phyloP scores from a whole-genome alignment of 2,888 invertebrate species.

The Phaedon cochleariae region DNA sequence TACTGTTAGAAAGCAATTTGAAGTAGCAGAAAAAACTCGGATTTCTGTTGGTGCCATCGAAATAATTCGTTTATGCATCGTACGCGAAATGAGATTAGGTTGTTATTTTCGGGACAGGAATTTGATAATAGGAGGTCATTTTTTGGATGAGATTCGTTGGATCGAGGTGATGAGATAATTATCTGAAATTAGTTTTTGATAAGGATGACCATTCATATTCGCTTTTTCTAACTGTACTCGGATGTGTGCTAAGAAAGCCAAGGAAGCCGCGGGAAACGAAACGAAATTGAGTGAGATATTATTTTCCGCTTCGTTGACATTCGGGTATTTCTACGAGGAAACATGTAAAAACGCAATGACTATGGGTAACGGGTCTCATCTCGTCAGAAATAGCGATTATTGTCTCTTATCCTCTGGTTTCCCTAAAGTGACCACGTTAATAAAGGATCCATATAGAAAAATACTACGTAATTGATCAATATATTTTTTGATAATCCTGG shows the following conservation, averaged over 20 bases:
- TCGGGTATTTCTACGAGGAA: background rate
- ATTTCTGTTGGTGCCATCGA: slow-evolving; percentile 35
- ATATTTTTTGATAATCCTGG: too few relatives aligned
- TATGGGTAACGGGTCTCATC: background rate
- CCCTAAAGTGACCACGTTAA: too few relatives aligned
- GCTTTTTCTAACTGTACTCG: background rate
- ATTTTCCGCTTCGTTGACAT: background rate
- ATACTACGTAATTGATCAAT: too few relatives aligned
- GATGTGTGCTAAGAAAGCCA: background rate
- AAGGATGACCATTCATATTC: background rate
- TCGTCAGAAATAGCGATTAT: too few relatives aligned
- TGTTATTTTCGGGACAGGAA: slow-evolving; percentile 17
- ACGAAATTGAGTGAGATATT: slow-evolving; percentile 1
- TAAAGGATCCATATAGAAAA: too few relatives aligned
- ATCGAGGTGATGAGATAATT: slow-evolving; percentile 20
- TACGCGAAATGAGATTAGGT: slow-evolving; percentile 4
- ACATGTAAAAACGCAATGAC: background rate
- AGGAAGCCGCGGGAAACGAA: background rate
- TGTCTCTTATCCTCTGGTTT: too few relatives aligned
- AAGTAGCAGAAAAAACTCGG: slow-evolving; percentile 25
- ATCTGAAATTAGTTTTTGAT: slow-evolving; percentile 2
- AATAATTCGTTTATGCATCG: slow-evolving; percentile 11
- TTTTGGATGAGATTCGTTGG: slow-evolving; percentile 17
- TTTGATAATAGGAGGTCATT: slow-evolving; percentile 28
- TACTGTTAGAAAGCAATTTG: slow-evolving; percentile 39